Conservation (phyloP, 2,888 invertebrate genomes). For the Philopedon plagiatum region DNA sequence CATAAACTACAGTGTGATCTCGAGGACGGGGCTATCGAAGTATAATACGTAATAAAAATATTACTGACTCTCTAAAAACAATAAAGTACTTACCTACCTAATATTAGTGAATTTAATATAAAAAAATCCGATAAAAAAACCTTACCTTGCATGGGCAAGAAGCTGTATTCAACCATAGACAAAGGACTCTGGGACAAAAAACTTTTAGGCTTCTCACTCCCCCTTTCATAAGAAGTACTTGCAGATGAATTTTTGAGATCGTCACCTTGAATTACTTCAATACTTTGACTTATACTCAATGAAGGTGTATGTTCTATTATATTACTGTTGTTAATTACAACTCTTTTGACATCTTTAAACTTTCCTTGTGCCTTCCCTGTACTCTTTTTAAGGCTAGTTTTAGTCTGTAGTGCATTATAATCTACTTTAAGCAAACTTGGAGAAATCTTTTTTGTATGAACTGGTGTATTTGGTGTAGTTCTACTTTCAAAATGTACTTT, state of each 20-base stretch:
- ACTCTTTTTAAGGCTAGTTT: conserved; percentile 50
- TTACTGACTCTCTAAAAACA: too few relatives aligned
- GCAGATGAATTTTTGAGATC: conserved; percentile 55
- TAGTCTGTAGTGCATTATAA: conserved; percentile 57
- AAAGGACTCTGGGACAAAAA: conserved; percentile 59
- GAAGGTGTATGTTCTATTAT: conserved; percentile 66
- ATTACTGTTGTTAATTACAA: conserved; percentile 64
- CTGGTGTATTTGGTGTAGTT: conserved; percentile 65
- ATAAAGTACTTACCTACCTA: too few relatives aligned
- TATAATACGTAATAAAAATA: too few relatives aligned
- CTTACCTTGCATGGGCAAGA: conserved; percentile 59
- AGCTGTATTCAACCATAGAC: conserved; percentile 64
- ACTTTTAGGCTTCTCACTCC: conserved; percentile 41
- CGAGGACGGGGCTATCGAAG: too few relatives aligned
- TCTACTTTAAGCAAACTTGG: conserved; percentile 64
- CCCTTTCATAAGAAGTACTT: conserved; percentile 25
- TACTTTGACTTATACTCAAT: conserved; percentile 59
- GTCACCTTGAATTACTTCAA: conserved; percentile 54
- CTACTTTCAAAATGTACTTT: conserved; percentile 60
- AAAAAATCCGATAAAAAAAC: background rate
- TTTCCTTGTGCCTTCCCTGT: conserved; percentile 49
- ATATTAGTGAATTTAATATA: too few relatives aligned
- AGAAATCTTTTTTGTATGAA: conserved; percentile 59
- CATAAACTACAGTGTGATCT: too few relatives aligned
- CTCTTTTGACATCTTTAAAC: conserved; percentile 56